Conservation (phyloP, 64 coral and sea anemone genomes). For the Pachyseris speciosa region DNA sequence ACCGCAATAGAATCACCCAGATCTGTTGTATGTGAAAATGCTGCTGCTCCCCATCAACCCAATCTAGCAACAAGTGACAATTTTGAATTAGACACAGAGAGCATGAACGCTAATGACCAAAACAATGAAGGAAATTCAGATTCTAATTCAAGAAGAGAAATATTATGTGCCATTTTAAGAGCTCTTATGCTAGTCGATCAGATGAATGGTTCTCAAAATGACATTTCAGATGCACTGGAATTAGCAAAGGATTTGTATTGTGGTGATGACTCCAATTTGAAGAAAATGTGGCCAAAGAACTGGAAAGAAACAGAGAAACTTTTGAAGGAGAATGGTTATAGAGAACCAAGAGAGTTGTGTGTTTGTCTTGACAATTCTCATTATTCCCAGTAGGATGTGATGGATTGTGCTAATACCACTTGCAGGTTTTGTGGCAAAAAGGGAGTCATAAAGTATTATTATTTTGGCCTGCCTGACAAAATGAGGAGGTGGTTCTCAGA, state of each 20-base stretch:
- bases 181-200: conserved; percentile 14
- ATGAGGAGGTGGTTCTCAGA: background rate
- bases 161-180: background rate
- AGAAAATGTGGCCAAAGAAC: background rate
- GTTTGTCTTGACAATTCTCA: conserved; percentile 11
- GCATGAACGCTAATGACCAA: too few species aligned
- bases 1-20: too few species aligned
- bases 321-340: background rate
- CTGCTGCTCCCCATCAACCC: too few species aligned
- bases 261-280: background rate
- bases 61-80: too few species aligned
- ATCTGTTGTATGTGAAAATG: too few species aligned
- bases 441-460: background rate
- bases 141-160: too few species aligned
- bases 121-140: too few species aligned
- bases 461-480: background rate
- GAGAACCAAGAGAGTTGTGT: background rate
- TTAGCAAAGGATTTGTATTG: conserved; percentile 23
- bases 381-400: background rate
- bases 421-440: background rate
- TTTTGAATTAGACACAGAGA: too few species aligned
- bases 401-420: background rate
- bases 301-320: conserved; percentile 20
- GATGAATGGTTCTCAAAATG: conserved; percentile 5
- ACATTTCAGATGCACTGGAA: conserved; percentile 7